Evolutionary conservation across 37 sponge, comb jelly and placozoan genomes (phyloP), one percentile per base, ranked within the genome.

Genomic region (Spongia lamella): DNA sequence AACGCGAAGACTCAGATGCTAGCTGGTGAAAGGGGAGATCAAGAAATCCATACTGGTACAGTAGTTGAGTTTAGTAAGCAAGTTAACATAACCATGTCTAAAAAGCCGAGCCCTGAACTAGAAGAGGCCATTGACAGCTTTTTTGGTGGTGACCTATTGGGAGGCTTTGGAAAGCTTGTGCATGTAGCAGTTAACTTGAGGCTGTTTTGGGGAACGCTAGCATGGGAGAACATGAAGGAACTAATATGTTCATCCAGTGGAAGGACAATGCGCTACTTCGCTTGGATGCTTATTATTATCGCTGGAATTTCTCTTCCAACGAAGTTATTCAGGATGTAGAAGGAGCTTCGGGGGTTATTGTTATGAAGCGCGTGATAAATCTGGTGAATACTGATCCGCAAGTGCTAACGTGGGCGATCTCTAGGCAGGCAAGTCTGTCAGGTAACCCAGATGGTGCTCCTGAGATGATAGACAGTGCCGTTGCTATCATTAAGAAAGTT

Each of bases 241-340:
- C 31, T 2, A 34, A 39, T 7, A 77, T 77, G 78, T 50, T 77
- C 56, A 77, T 77, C 9, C 56, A 52, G 9, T 77, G 78, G 78
- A 53, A 32, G 1, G 31, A 47, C 34, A 77, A 77, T 50, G 66
- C 78, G 14, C 66, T 77, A 13, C 55, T 77, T 51, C 54, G 78
- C 30, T 77, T 65, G 11, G 78, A 77, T 56, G 38, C 78, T 2
- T 77, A 77, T 36, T 77, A 49, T 66, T 77, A 65, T 63, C 66
- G 67, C 34, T 77, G 67, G 67, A 77, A 77, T 33, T 77, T 77
- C 21, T n/a, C 34, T 51, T 63, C 67, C 3, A 25, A 63, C 3
- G 78, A 56, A 30, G 67, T 77, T 2, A 77, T 77, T 35, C 56
- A 37, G 1, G 55, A 64, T 24, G 34, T 22, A 3, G 78, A 77